Percentiles rank a stretch among this genome's conserved stretches.
Conservation (phyloP, 2,797 vertebrate species). For the Pangasius mekongensis region DNA sequence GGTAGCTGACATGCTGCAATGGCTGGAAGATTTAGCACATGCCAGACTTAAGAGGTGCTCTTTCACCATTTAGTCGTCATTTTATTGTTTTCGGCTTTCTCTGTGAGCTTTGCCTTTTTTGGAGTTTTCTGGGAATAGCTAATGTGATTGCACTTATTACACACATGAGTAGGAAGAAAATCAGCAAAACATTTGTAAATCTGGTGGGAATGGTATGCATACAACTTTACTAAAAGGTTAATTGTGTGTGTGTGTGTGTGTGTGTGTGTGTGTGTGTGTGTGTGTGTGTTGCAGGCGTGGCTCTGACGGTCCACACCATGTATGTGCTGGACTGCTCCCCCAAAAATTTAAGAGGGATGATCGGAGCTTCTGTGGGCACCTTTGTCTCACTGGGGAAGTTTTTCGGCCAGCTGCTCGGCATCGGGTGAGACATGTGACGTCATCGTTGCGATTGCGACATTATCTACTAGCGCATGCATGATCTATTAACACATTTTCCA, state of each 20-base stretch:
- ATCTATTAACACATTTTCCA: background rate
- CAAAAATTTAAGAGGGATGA: constrained; percentile 69
- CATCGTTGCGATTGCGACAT: background rate
- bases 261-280: constrained; percentile 5
- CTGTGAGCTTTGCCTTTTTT: background rate
- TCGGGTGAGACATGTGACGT: constrained; percentile 70
- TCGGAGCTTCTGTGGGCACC: constrained; percentile 64
- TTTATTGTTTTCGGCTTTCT: background rate
- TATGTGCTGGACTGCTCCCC: constrained; percentile 74
- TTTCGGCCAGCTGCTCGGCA: constrained; percentile 74
- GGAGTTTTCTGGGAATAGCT: background rate
- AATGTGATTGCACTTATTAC: background rate
- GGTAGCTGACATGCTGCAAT: background rate
- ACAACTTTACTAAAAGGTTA: too few relatives aligned
- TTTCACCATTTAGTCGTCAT: background rate
- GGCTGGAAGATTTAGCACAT: background rate
- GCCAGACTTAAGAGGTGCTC: background rate
- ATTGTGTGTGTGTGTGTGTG: background rate
- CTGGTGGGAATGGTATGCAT: background rate
- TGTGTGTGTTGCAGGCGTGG: constrained; percentile 64
- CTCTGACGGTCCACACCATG: constrained; percentile 64
- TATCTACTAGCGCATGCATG: background rate
- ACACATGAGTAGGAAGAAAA: background rate
- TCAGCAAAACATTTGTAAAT: background rate
- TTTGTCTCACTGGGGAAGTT: constrained; percentile 75